Evolutionary conservation across 2,888 invertebrate genomes (phyloP).

Genomic region (Habroteleia sp.): DNA sequence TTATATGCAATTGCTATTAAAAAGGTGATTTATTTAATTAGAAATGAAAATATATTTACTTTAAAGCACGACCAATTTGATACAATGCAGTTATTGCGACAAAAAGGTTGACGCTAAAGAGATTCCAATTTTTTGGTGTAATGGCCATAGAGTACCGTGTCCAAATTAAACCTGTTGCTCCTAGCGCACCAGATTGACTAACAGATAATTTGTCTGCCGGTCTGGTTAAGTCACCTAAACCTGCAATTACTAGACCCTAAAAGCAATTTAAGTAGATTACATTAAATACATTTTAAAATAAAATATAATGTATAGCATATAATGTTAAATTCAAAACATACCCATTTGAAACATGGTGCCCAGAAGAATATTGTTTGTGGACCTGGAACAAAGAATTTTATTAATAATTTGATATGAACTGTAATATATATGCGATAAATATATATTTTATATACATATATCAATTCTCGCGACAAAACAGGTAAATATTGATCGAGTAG

Average conservation of each 20-base stretch:
- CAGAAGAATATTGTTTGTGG: constrained; percentile 99
- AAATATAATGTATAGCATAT: too few species aligned
- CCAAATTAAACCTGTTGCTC: constrained; percentile 96
- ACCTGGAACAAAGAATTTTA: constrained; percentile 83
- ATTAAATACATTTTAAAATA: constrained; percentile 6
- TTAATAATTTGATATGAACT: not conserved
- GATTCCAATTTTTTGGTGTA: constrained; percentile 96
- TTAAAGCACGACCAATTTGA: constrained; percentile 89
- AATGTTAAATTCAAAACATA: too few species aligned
- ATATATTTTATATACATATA: too few species aligned
- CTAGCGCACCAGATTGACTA: constrained; percentile 90
- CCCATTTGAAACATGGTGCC: constrained; percentile 99
- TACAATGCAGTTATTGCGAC: constrained; percentile 93
- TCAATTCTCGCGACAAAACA: too few species aligned
- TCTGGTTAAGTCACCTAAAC: constrained; percentile 92
- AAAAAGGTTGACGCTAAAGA: constrained; percentile 98
- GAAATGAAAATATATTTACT: constrained; percentile 72
- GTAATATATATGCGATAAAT: too few species aligned
- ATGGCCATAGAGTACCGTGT: constrained; percentile 97
- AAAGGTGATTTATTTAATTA: too few species aligned
- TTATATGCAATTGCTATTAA: too few species aligned
- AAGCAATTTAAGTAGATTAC: constrained; percentile 57
- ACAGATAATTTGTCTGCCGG: constrained; percentile 94
- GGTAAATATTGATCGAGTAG: too few species aligned
- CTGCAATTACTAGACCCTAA: constrained; percentile 92